Evolutionary conservation across 1,140 invertebrate species (phyloP), one percentile per base, ranked within the genome.

Genomic region (Rhyzopertha dominica): DNA sequence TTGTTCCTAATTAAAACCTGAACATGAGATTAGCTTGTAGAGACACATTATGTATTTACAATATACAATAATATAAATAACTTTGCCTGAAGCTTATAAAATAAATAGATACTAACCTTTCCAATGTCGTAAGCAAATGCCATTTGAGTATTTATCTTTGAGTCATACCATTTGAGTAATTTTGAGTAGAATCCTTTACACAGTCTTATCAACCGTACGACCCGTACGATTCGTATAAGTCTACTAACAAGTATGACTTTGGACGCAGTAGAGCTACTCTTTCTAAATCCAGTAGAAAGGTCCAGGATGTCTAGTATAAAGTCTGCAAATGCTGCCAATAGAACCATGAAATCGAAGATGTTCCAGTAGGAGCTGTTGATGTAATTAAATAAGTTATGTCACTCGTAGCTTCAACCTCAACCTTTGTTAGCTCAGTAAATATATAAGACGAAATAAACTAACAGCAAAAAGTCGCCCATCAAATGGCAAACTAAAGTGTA

Each of bases 101-200:
- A n/a, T n/a, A n/a, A n/a, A n/a, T n/a, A 13, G 12, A 28, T 9
- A 31, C 5, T 36, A 18, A 5, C 41, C 32, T 51, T 62, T 2
- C 62, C 68, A 1, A 71, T 54, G 44, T 72, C 70, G 49, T 66
- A 72, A 8, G 65, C 67, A 20, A 63, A 59, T 39, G 59, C 62
- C 4, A 71, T 38, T 17, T 59, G 56, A 17, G 53, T 38, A 43
- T 65, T 59, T 32, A 68, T 59, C 17, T 49, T 34, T 2, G 48
- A 43, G 26, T 70, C 61, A 5, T 71, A 41, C 31, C 62, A 49
- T 9, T 43, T 42, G 10, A 68, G 38, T 4, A 59, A 12, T 4
- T 20, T 24, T 12, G 56, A 57, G 25, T 52, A 22, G 2, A 39
- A 34, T 17, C 32, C 31, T 10, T 28, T 23, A 20, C 10, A 37